phyloP scores from a whole-genome alignment of 2,113 vertebrate genomes.

The Ammodytes marinus region DNA sequence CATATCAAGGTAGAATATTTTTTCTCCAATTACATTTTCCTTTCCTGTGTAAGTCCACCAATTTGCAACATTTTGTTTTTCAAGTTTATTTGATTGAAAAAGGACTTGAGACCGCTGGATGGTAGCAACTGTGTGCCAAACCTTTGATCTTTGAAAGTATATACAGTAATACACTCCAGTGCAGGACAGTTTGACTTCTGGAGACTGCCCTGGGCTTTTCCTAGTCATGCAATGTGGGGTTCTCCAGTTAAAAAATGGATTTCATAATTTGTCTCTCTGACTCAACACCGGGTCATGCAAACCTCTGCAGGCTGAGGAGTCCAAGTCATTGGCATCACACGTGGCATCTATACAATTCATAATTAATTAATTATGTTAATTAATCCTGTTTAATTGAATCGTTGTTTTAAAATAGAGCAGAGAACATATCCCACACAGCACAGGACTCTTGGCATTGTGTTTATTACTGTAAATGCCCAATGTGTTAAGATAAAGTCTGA shows the following conservation, averaged over 20 bases:
- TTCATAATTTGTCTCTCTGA: slow-evolving; percentile 70
- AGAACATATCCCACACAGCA: neutral
- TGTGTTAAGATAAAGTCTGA: slow-evolving; percentile 9
- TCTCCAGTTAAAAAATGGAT: slow-evolving; percentile 63
- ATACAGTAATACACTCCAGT: slow-evolving; percentile 49
- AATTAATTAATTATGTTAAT: neutral
- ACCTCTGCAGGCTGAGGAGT: slow-evolving; percentile 21
- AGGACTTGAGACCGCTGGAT: slow-evolving; percentile 52
- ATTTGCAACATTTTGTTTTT: slow-evolving; percentile 50
- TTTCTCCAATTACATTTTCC: slow-evolving; percentile 35
- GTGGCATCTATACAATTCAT: neutral
- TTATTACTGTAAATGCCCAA: neutral
- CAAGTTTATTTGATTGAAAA: slow-evolving; percentile 40
- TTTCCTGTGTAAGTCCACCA: slow-evolving; percentile 4
- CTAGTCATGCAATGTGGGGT: slow-evolving; percentile 67
- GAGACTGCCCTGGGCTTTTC: slow-evolving; percentile 65
- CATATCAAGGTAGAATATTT: slow-evolving; percentile 12
- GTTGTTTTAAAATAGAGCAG: neutral
- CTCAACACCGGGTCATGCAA: slow-evolving; percentile 63
- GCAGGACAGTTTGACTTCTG: slow-evolving; percentile 52
- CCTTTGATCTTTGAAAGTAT: slow-evolving; percentile 51
- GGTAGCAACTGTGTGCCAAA: slow-evolving; percentile 55
- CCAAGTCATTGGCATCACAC: neutral
- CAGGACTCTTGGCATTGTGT: neutral
- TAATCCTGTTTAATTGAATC: neutral